Percentiles rank a stretch among this genome's conserved stretches.
phyloP scores from a whole-genome alignment of 1,140 invertebrate species.

The Oedothorax gibbosus region DNA sequence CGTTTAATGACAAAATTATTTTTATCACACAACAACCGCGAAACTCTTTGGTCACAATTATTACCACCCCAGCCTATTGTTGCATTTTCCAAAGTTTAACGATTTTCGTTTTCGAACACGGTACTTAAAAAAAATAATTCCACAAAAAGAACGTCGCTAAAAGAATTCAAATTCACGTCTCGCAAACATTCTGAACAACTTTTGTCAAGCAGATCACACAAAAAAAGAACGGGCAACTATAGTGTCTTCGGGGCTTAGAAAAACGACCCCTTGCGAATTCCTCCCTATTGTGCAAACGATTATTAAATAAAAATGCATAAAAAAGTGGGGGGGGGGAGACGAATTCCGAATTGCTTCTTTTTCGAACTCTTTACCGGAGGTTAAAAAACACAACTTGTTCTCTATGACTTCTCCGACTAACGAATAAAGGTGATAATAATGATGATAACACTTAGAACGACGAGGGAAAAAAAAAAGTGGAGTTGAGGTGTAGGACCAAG shows the following conservation, averaged over 20 bases:
- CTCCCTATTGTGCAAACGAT: constrained; percentile 22
- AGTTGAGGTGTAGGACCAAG: background rate
- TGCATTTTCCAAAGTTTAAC: background rate
- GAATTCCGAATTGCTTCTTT: constrained; percentile 30
- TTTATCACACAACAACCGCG: too few species aligned
- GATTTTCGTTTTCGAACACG: constrained; percentile 1
- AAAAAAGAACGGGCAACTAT: constrained; percentile 2
- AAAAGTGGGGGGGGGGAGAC: background rate
- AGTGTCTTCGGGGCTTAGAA: constrained; percentile 36
- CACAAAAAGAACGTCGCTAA: background rate
- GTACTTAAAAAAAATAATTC: constrained; percentile 12
- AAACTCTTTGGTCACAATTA: too few species aligned
- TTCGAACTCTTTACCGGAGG: constrained; percentile 33
- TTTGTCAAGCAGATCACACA: background rate
- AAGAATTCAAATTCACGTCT: constrained; percentile 9
- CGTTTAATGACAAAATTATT: too few species aligned
- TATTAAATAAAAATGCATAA: constrained; percentile 45
- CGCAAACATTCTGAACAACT: constrained; percentile 10
- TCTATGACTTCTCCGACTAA: constrained; percentile 21
- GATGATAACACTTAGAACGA: constrained; percentile 27
- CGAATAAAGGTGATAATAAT: constrained; percentile 42
- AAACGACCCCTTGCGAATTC: constrained; percentile 27
- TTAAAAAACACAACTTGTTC: background rate
- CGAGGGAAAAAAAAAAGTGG: background rate
- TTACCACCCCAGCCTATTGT: background rate